Evolutionary conservation across 2,797 vertebrate species (phyloP).

Genomic region (Brotogeris chrysoptera): DNA sequence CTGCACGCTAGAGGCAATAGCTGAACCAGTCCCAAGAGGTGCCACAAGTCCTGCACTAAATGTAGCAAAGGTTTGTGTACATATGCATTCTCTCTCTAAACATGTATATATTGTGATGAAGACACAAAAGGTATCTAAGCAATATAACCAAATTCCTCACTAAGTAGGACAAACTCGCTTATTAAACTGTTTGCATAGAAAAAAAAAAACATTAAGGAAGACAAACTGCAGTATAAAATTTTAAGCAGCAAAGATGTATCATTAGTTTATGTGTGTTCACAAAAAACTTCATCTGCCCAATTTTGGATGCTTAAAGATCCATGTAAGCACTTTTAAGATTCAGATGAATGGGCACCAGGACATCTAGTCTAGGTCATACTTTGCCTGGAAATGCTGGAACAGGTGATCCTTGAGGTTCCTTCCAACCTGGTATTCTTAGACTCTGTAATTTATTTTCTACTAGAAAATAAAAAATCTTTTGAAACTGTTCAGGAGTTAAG

Average conservation of each 20-base stretch:
- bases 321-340: background rate
- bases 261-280: background rate
- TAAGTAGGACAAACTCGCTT: background rate
- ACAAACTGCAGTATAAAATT: background rate
- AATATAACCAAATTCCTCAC: background rate
- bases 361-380: background rate
- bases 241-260: background rate
- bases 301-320: background rate
- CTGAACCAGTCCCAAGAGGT: background rate
- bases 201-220: background rate
- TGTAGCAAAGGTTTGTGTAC: background rate
- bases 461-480: background rate
- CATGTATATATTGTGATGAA: background rate
- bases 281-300: background rate
- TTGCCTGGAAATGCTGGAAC: background rate
- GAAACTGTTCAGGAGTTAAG: background rate
- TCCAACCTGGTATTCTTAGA: background rate
- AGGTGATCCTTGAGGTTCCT: background rate
- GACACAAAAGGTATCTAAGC: background rate
- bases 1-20: background rate
- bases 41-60: background rate
- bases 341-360: background rate
- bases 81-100: background rate
- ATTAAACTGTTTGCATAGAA: background rate
- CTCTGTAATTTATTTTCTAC: background rate